A percentile compares a stretch with the other conserved stretches of the same genome.
Evolutionary conservation across 1,140 invertebrate species (phyloP).

Genomic region (Ephestia elutella): DNA sequence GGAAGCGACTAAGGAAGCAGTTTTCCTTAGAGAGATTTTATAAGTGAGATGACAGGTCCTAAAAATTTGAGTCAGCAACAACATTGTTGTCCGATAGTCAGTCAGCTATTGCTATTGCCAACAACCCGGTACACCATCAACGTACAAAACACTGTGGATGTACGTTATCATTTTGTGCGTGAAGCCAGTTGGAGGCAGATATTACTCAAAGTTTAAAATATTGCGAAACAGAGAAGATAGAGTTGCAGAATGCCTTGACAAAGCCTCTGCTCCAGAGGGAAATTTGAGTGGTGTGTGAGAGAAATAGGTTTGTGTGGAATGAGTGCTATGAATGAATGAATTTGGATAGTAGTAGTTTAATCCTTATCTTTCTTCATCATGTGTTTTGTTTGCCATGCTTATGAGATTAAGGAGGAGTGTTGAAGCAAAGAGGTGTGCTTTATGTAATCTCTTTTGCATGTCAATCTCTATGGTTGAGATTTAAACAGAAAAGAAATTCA

Average conservation of each 20-base stretch:
- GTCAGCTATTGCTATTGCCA: not conserved
- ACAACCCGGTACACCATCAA: constrained; percentile 7
- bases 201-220: constrained; percentile 5
- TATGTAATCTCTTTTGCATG: too few species aligned
- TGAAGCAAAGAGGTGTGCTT: too few species aligned
- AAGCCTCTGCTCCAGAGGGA: not conserved
- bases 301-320: not conserved
- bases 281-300: constrained; percentile 5
- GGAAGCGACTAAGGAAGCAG: constrained; percentile 11
- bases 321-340: too few species aligned
- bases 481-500: too few species aligned
- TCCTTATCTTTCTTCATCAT: too few species aligned
- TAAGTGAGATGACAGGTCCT: not conserved
- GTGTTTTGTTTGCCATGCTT: too few species aligned
- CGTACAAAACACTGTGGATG: constrained; percentile 11
- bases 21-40: not conserved
- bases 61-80: not conserved
- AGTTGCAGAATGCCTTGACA: constrained; percentile 6
- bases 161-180: constrained; percentile 9
- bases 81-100: not conserved
- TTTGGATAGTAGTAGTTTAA: too few species aligned
- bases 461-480: too few species aligned
- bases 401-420: too few species aligned
- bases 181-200: not conserved
- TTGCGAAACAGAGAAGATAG: not conserved